Base-by-base conservation (phyloP, 2,888 invertebrate genomes). In the Amphipoea lucens region DNA sequence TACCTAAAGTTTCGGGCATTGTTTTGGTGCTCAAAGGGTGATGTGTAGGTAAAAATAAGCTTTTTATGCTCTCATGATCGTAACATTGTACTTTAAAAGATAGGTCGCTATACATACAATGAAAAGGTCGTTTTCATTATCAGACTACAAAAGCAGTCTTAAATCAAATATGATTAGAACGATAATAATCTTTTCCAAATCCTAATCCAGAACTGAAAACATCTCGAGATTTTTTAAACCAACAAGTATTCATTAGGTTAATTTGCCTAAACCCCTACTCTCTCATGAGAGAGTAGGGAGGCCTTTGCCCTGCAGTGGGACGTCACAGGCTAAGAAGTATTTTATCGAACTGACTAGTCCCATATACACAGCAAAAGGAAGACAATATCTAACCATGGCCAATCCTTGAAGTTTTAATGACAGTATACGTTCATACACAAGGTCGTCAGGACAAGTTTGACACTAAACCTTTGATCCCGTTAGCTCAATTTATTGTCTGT, bases 381-480 rank as follows among this genome's bases (percentile, higher is more conserved):
- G 42, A 80, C 62, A 78, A n/a, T 78, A 77, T 82, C 45, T 57
- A 66, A 57, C 54, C 71, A 83, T 72, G 60, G 72, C 57, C 62
- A 57, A 79, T 76, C 79, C 77, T 78, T 76, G 45, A 88, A 89
- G 89, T 89, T 88, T 84, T 88, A 88, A 88, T 88, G 80, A 82
- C 88, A 72, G 65, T 74, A 78, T 84, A 75, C 75, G 66, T 78
- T 73, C 79, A 69, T 68, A 78, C 63, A 74, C 72, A 78, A 75
- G 78, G 79, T 79, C 79, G 82, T 74, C 76, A 68, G 63, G 36
- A 78, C 71, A 88, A 90, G 82, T 90, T 90, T 81, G 57, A 65
- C 73, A 85, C 76, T 88, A 81, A 90, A 90, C 83, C 81, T 83
- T 79, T 82, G 42, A 65, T 54, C 74, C 79, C 68, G 72, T 88